phyloP scores from a whole-genome alignment of 2,888 invertebrate species.

The Selenia dentaria region DNA sequence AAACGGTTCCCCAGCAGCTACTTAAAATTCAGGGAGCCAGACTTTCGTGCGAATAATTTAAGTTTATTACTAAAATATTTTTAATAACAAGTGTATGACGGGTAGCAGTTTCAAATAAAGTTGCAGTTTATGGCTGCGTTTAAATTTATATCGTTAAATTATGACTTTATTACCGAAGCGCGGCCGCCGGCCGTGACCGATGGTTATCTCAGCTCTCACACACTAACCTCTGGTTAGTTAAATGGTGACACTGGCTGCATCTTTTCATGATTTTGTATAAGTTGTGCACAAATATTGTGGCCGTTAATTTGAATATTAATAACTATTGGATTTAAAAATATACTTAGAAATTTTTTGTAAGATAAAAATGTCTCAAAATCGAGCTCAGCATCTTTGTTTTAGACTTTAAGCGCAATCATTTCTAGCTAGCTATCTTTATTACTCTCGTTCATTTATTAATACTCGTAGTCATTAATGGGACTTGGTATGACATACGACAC shows the following conservation, averaged over 20 bases:
- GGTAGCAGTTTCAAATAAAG: slow-evolving; percentile 21
- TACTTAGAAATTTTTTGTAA: too few species aligned
- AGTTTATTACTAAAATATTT: slow-evolving; percentile 16
- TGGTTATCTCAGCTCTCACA: slow-evolving; percentile 14
- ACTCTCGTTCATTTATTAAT: too few species aligned
- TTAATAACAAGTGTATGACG: slow-evolving; percentile 18
- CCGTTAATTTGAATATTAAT: too few species aligned
- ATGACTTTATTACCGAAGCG: slow-evolving; percentile 15
- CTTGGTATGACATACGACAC: too few species aligned
- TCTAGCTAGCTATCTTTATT: too few species aligned
- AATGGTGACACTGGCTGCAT: slow-evolving; percentile 7
- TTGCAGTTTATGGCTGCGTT: slow-evolving; percentile 20
- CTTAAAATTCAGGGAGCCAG: slow-evolving; percentile 12
- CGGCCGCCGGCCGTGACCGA: slow-evolving; percentile 19
- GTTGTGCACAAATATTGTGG: too few species aligned
- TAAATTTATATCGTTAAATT: slow-evolving; percentile 23
- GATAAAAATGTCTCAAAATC: too few species aligned
- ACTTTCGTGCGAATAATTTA: slow-evolving; percentile 15
- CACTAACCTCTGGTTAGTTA: slow-evolving; percentile 8
- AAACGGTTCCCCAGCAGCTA: slow-evolving; percentile 4
- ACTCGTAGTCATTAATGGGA: too few species aligned
- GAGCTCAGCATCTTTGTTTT: too few species aligned
- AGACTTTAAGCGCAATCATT: too few species aligned
- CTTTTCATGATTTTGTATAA: too few species aligned
- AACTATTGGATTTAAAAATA: too few species aligned